Evolutionary conservation across 2,888 invertebrate species (phyloP).

Genomic region (Drosophila longiperda): DNA sequence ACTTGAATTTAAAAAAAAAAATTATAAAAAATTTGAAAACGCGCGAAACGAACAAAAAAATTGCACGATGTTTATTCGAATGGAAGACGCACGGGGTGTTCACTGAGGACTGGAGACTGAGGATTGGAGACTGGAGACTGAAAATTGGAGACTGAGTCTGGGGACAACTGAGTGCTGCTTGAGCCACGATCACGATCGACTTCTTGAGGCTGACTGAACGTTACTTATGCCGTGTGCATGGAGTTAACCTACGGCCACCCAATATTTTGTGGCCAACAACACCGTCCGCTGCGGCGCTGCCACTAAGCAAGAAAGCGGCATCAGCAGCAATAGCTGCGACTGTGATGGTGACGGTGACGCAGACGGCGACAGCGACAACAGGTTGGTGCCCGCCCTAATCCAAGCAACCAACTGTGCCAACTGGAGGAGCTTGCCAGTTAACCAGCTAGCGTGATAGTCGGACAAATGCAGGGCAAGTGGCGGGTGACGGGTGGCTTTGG

Average conservation of each 20-base stretch:
- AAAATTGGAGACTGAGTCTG: constrained; percentile 29
- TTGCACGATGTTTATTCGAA: constrained; percentile 25
- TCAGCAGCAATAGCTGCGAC: constrained; percentile 6
- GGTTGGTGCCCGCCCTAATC: constrained; percentile 53
- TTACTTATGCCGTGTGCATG: constrained; percentile 78
- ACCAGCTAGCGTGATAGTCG: constrained; percentile 4
- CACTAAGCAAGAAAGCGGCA: constrained; percentile 1
- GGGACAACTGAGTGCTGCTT: constrained; percentile 50
- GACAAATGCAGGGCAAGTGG: background rate
- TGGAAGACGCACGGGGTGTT: constrained; percentile 30
- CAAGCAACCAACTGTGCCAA: constrained; percentile 25
- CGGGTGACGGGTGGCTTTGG: background rate
- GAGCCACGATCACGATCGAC: constrained; percentile 76
- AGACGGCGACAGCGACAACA: constrained; percentile 47
- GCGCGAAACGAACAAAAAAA: constrained; percentile 53
- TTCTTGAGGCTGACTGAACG: constrained; percentile 78
- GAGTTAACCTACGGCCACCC: constrained; percentile 76
- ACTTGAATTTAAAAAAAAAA: constrained; percentile 45
- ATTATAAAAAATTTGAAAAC: constrained; percentile 48
- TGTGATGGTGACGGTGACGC: constrained; percentile 29
- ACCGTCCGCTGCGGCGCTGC: constrained; percentile 1
- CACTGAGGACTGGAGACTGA: constrained; percentile 38
- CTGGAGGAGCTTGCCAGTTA: background rate
- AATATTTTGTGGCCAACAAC: constrained; percentile 47
- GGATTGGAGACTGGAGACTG: constrained; percentile 35